A percentile compares a stretch with the other conserved stretches of the same genome.
These are phyloP conservation scores for Hydrotaea diabolus DNA, from an alignment of 2,888 invertebrate species.

Conservation along the genomic window DNA sequence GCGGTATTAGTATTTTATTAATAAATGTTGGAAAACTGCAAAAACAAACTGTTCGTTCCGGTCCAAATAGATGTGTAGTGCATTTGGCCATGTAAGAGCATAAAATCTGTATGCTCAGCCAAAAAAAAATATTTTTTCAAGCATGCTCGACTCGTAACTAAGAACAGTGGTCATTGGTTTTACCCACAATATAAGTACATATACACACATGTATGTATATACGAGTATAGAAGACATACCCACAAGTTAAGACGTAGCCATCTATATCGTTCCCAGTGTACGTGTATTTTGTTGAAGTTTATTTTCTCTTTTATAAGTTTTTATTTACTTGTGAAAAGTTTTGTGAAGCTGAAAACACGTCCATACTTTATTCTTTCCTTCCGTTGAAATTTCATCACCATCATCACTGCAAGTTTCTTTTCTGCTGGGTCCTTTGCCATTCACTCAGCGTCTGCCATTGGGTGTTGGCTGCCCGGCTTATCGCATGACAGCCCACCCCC, in stretches of 20 bases:
- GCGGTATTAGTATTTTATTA: too few relatives aligned
- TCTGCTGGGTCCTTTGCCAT: background rate
- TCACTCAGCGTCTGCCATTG: slow-evolving; percentile 13
- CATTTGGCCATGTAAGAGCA: too few relatives aligned
- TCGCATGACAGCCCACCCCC: background rate
- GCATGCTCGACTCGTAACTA: slow-evolving; percentile 5
- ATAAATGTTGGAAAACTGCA: too few relatives aligned
- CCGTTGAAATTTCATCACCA: slow-evolving; percentile 63
- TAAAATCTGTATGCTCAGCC: background rate
- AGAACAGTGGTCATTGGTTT: slow-evolving; percentile 15
- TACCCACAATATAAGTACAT: background rate
- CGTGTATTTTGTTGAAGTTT: slow-evolving; percentile 38
- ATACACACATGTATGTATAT: too few relatives aligned
- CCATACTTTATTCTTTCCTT: slow-evolving; percentile 70
- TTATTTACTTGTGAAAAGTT: slow-evolving; percentile 58
- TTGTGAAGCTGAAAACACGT: slow-evolving; percentile 70
- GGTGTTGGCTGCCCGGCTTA: background rate
- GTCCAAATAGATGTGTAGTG: too few relatives aligned
- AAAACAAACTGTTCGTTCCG: too few relatives aligned
- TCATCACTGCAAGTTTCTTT: slow-evolving; percentile 40
- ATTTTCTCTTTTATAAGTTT: slow-evolving; percentile 43
- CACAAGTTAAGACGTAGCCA: background rate
- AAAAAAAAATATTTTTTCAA: slow-evolving; percentile 27
- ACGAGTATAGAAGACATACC: too few relatives aligned
- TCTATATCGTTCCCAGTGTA: background rate